Evolutionary conservation across 2,888 invertebrate genomes (phyloP), one percentile per base, ranked within the genome.

Genomic region (Cerceris ruficornis): DNA sequence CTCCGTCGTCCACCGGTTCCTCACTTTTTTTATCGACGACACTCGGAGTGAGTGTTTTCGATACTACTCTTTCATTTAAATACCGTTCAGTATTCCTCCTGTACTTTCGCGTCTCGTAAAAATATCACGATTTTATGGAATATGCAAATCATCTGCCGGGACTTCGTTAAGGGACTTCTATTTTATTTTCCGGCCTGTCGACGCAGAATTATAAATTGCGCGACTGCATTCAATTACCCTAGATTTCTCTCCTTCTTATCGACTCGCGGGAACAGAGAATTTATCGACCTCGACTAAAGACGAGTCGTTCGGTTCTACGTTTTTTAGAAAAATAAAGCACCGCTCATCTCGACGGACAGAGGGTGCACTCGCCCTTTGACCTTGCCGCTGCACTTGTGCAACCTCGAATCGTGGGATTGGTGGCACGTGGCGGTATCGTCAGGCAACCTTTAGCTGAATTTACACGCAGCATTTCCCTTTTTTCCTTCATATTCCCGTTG

Each of bases 381-480:
- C 88, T 87, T 87, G 81, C 64, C 46, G 86, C 62, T 88, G 89
- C 89, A 90, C 89, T 90, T 87, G 88, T 83, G 87, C 88, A 87
- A 79, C 84, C 70, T 59, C 60, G 72, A 73, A 87, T 84, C 89
- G 89, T 90, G 90, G 86, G 90, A 91, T 84, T 84, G 77, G 80
- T 78, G 86, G 84, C 90, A 90, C 88, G 89, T 90, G 90, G 84
- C 87, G 77, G 76, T 59, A 77, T 83, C 84, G 84, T 80, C 75
- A 75, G 68, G 81, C 28, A 28, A 28, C 75, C 69, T 59, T 41
- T 66, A 59, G 83, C 69, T 82, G 80, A 86, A 85, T 87, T 85
- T 80, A 86, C 87, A 85, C 82, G 73, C 68, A 74, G 69, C 74
- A 75, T 81, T 82, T 80, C 74, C 78, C 83, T 79, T 64, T 73